Base-by-base conservation (phyloP, 2,888 invertebrate species). In the Diplazon laetatorius region DNA sequence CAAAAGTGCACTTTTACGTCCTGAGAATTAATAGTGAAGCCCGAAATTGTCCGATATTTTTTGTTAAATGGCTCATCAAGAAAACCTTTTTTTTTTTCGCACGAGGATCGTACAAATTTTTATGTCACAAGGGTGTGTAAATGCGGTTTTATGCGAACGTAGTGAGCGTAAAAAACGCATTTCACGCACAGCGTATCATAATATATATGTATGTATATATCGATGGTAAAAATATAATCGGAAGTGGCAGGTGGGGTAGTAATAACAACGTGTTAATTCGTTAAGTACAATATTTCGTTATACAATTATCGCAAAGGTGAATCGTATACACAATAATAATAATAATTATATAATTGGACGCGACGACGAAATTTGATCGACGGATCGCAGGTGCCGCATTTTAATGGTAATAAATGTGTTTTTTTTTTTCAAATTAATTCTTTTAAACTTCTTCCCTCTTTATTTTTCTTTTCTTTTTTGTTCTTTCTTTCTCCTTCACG, bases 241-340 rank as follows among this genome's bases (percentile, higher is more conserved):
- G 60, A 62, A 71, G 60, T 71, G 62, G 70, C 60, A n/a, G 70
- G 50, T 44, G 48, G 60, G 48, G 60, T 52, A 42, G 60, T 71
- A 62, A 50, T 39, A 60, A 71, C 60, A 71, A 71, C 69, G 20
- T 59, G 57, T 59, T 59, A 69, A n/a, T 46, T 57, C 42, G 18
- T 69, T 59, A 69, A 69, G 69, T 69, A 69, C 57, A 69, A 69
- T 69, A 69, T 35, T 69, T 59, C 35, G 68, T 55, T 55, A 46
- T 25, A 70, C 59, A 35, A 78, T 66, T 50, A 74, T 63, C 73
- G 65, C 65, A 66, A n/a, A 25, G 65, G n/a, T n/a, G n/a, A 50
- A 48, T 65, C 50, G 48, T 48, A 48, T 20, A 63, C 48, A 30
- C 16, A n/a, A n/a, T n/a, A n/a, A n/a, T n/a, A n/a, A n/a, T n/a